Evolutionary conservation across 2,113 vertebrate species (phyloP).

Genomic region (Tangachromis dhanisi): DNA sequence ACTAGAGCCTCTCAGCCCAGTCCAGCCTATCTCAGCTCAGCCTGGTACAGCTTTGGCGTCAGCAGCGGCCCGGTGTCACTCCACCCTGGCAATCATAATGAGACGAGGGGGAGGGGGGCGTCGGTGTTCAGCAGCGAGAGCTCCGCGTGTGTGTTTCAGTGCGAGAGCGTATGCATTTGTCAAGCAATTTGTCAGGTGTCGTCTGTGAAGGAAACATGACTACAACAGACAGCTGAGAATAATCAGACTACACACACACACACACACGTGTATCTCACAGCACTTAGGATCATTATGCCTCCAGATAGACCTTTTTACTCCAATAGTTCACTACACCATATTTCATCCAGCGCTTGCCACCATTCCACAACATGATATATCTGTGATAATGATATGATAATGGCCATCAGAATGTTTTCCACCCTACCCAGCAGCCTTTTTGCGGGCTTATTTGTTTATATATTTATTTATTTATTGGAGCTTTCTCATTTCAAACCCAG

Average conservation of each 20-base stretch:
- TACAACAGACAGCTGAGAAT: constrained; percentile 26
- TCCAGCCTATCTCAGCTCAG: constrained; percentile 70
- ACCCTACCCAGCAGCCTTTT: constrained; percentile 48
- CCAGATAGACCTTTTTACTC: constrained; percentile 26
- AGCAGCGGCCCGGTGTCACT: constrained; percentile 76
- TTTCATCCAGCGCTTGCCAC: constrained; percentile 35
- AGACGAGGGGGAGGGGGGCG: constrained; percentile 63
- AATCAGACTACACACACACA: constrained; percentile 5
- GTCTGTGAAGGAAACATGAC: constrained; percentile 66
- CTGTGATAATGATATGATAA: constrained; percentile 60
- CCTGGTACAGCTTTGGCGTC: constrained; percentile 70
- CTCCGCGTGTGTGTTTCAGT: neutral
- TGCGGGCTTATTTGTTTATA: constrained; percentile 21
- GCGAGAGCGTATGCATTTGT: constrained; percentile 26
- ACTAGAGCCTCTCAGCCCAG: constrained; percentile 54
- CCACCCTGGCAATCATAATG: constrained; percentile 79
- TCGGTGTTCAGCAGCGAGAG: neutral
- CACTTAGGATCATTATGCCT: constrained; percentile 19
- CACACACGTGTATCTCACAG: neutral
- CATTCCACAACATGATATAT: constrained; percentile 51
- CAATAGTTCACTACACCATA: constrained; percentile 1
- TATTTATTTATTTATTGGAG: constrained; percentile 55
- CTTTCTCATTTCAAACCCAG: constrained; percentile 49
- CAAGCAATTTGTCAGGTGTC: constrained; percentile 78
- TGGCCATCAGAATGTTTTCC: constrained; percentile 48